phyloP scores from a whole-genome alignment of 2,797 vertebrate genomes.

The Myripristis murdjan region DNA sequence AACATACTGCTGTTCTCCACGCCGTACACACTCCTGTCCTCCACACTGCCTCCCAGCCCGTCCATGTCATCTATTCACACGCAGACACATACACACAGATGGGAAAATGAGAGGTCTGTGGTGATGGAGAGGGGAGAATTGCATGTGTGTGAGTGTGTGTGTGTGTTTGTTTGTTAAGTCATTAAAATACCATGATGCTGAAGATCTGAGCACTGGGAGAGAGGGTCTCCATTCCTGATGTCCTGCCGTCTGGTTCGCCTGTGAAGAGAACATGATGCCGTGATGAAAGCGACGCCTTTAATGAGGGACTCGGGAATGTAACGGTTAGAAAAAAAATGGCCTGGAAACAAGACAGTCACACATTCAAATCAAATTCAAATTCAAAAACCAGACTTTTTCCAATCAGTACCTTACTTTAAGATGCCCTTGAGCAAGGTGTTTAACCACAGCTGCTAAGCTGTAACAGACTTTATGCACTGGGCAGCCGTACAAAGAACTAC shows the following conservation, averaged over 20 bases:
- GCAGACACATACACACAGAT: constrained; percentile 24
- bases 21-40: constrained; percentile 95
- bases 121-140: background rate
- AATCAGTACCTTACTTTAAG: too few species aligned
- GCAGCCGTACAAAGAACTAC: too few species aligned
- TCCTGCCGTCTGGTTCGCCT: constrained; percentile 96
- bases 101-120: background rate
- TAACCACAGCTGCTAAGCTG: background rate
- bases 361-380: background rate
- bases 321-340: too few species aligned
- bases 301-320: too few species aligned
- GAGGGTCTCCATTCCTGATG: constrained; percentile 96
- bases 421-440: background rate
- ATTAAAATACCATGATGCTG: constrained; percentile 91
- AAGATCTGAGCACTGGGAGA: constrained; percentile 97
- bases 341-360: too few species aligned
- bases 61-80: constrained; percentile 86
- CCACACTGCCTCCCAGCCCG: constrained; percentile 83
- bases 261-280: constrained; percentile 6
- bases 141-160: too few species aligned
- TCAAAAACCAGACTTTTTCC: background rate
- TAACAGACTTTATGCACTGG: background rate
- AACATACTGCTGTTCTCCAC: constrained; percentile 99
- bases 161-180: background rate
- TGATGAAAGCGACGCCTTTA: background rate